Evolutionary conservation across 1,140 invertebrate species (phyloP), one percentile per base, ranked within the genome.

Genomic region (Drosophila lini): DNA sequence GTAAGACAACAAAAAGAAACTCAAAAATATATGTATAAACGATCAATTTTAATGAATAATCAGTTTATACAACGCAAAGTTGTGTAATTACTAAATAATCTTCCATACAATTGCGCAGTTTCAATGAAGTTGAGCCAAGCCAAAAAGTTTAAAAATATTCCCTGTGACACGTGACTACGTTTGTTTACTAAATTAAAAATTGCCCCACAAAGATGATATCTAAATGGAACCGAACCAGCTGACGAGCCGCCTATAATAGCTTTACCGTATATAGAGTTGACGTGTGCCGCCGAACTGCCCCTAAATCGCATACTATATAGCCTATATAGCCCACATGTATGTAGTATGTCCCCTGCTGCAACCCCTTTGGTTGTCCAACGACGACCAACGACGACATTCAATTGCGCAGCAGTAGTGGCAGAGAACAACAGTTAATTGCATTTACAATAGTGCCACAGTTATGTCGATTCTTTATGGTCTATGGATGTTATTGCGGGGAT

Each of bases 381-480:
- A 48, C 47, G 25, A 16, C 45, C 48, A 19, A 19, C 19, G 16
- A 55, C 52, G 52, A 59, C 64, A 71, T 79, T 82, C 69, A 74
- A 74, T 83, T 83, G 80, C 80, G 81, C 81, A 83, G 81, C 71
- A 60, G 10, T 70, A 57, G 40, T 71, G 58, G 70, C 42, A 68
- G 65, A 50, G 69, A 58, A 78, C 74, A 63, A 80, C 68, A 65
- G 56, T 84, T 83, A 83, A 83, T 83, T 83, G 78, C 81, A 81
- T 84, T 84, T 64, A 45, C 68, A 80, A 60, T 82, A 67, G 67
- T 78, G 80, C 80, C 62, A 74, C 80, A 83, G 75, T 61, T 82
- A 79, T 74, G 80, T 78, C 79, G 67, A 80, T 56, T 56, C 70
- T 42, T 42, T 76, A 68, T 68, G 31, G 64, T 45, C 22, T 32